These are phyloP conservation scores for Actenoides hombroni DNA, from an alignment of 2,113 vertebrate species.

Conservation along the genomic window DNA sequence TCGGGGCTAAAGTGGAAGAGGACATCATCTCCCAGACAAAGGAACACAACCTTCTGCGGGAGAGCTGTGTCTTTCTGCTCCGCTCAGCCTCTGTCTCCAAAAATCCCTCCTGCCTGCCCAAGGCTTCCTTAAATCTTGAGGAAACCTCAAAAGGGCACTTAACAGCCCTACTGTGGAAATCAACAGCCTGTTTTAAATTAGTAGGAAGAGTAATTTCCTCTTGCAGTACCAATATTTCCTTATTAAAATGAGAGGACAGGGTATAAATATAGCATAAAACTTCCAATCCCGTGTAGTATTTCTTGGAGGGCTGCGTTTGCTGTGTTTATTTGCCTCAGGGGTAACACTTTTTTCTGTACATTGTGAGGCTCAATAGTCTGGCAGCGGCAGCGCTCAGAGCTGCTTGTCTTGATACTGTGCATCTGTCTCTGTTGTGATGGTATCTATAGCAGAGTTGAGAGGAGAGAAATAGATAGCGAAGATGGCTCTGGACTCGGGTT, in stretches of 20 bases:
- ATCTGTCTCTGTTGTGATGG: slow-evolving; percentile 65
- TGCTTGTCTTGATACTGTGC: slow-evolving; percentile 66
- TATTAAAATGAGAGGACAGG: slow-evolving; percentile 28
- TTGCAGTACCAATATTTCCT: slow-evolving; percentile 31
- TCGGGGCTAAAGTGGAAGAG: not conserved
- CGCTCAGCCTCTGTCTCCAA: not conserved
- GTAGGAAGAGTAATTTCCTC: slow-evolving; percentile 15
- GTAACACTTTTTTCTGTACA: slow-evolving; percentile 66
- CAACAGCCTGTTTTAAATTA: slow-evolving; percentile 30
- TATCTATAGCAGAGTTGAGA: slow-evolving; percentile 53
- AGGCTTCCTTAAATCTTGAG: not conserved
- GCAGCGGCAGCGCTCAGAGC: slow-evolving; percentile 42
- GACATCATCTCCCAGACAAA: not conserved
- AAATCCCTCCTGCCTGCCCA: not conserved
- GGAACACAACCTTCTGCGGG: not conserved
- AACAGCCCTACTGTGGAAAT: not conserved
- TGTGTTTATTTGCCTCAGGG: slow-evolving; percentile 66
- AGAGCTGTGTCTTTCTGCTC: not conserved
- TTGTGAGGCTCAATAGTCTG: slow-evolving; percentile 68
- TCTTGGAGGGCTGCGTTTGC: slow-evolving; percentile 59
- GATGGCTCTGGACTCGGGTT: slow-evolving; percentile 21
- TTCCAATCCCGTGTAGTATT: slow-evolving; percentile 32
- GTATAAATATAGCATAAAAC: slow-evolving; percentile 58
- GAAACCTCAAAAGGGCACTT: not conserved
- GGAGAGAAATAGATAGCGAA: slow-evolving; percentile 37